Percentiles rank a stretch among this genome's conserved stretches.
phyloP scores from a whole-genome alignment of 1,140 invertebrate genomes.

The Aethina tumida region DNA sequence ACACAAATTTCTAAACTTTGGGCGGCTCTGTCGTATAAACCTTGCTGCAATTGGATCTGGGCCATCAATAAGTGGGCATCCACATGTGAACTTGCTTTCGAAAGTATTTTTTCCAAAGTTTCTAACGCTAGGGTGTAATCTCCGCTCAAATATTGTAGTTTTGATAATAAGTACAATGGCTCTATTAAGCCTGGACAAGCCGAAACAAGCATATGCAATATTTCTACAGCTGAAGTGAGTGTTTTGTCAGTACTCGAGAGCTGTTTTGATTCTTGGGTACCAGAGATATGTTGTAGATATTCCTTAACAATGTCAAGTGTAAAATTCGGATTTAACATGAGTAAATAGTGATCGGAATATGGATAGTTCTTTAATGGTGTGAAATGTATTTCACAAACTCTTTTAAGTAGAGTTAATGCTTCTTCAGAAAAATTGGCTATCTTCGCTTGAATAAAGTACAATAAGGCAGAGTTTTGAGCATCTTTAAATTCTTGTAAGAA shows the following conservation, averaged over 20 bases:
- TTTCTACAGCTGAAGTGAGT: conserved; percentile 36
- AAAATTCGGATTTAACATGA: conserved; percentile 75
- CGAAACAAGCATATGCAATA: conserved; percentile 60
- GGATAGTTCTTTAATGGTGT: conserved; percentile 48
- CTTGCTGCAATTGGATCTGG: conserved; percentile 68
- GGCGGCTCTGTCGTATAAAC: conserved; percentile 65
- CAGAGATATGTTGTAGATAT: conserved; percentile 64
- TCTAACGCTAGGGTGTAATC: conserved; percentile 55
- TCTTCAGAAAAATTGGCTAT: conserved; percentile 49
- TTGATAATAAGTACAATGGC: conserved; percentile 66
- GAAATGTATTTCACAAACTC: conserved; percentile 61
- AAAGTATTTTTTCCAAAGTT: conserved; percentile 59
- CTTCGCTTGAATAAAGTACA: conserved; percentile 62
- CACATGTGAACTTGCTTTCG: conserved; percentile 62
- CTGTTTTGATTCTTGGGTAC: conserved; percentile 42
- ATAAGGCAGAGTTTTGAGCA: conserved; percentile 40
- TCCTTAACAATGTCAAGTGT: conserved; percentile 69
- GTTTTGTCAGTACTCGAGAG: conserved; percentile 7
- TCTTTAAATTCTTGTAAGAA: conserved; percentile 75
- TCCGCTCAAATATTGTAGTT: conserved; percentile 69
- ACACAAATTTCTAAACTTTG: conserved; percentile 70
- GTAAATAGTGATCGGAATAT: conserved; percentile 67
- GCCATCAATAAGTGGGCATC: conserved; percentile 82
- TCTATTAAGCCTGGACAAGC: conserved; percentile 72
- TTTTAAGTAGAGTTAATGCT: conserved; percentile 54